Evolutionary conservation across 2,888 invertebrate genomes (phyloP).

Genomic region (Camptogramma bilineatum): DNA sequence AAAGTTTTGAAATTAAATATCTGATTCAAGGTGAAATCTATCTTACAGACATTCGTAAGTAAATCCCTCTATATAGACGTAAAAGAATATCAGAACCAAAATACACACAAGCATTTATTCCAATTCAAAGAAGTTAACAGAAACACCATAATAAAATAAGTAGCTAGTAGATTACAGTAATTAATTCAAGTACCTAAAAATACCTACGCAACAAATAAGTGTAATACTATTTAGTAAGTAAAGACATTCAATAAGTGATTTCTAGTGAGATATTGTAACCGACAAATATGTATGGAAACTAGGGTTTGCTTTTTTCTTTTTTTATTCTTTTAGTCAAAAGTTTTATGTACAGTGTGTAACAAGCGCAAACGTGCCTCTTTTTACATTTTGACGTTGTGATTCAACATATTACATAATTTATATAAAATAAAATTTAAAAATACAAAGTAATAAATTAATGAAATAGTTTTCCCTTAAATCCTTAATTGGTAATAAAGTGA

Average conservation of each 20-base stretch:
- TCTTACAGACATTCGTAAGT: neutral
- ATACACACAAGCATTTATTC: neutral
- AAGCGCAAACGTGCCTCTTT: neutral
- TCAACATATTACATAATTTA: neutral
- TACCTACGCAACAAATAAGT: neutral
- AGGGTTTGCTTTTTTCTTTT: neutral
- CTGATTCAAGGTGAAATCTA: neutral
- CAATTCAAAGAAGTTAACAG: neutral
- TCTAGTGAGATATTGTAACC: neutral
- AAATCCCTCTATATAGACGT: neutral
- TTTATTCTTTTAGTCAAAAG: neutral
- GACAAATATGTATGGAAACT: neutral
- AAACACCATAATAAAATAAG: conserved; percentile 2
- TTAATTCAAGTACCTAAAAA: neutral
- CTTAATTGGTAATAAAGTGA: neutral
- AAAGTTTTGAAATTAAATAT: too few relatives aligned
- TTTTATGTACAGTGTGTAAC: neutral
- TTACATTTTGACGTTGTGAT: neutral
- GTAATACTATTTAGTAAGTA: neutral
- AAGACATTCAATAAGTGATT: neutral
- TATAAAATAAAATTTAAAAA: neutral
- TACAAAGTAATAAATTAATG: neutral
- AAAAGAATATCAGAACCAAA: neutral
- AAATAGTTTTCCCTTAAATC: neutral
- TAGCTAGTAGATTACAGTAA: neutral